These are phyloP conservation scores for Pogonomyrmex barbatus DNA, from an alignment of 1,140 invertebrate genomes.

Conservation along the genomic window DNA sequence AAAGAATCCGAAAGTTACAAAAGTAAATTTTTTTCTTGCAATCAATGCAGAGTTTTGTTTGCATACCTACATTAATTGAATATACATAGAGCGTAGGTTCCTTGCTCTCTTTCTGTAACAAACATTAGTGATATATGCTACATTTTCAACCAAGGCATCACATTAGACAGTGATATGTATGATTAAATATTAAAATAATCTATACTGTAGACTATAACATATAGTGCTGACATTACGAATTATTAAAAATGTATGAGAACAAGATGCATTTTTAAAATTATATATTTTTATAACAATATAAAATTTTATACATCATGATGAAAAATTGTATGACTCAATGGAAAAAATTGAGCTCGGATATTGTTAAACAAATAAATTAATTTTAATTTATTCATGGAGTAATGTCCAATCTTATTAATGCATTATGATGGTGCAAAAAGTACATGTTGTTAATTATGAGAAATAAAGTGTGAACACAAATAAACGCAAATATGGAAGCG, in stretches of 20 bases:
- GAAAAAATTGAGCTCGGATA: background rate
- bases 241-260: slow-evolving; percentile 14
- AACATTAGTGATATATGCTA: background rate
- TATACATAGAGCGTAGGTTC: background rate
- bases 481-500: background rate
- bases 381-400: background rate
- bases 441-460: background rate
- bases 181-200: slow-evolving; percentile 33
- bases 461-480: background rate
- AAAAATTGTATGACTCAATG: background rate
- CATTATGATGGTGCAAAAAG: background rate
- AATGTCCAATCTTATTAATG: slow-evolving; percentile 1
- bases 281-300: background rate
- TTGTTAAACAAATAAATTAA: background rate
- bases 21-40: slow-evolving; percentile 13
- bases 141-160: background rate
- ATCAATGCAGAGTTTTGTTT: slow-evolving; percentile 5
- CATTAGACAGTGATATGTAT: background rate
- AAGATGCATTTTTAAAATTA: slow-evolving; percentile 18
- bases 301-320: slow-evolving; percentile 11
- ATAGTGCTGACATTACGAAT: background rate
- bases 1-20: background rate
- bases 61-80: slow-evolving; percentile 3
- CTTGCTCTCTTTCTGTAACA: slow-evolving; percentile 37
- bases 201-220: background rate